Percentiles rank a stretch among this genome's conserved stretches.
phyloP scores from a whole-genome alignment of 2,113 vertebrate genomes.

The Python bivittatus region DNA sequence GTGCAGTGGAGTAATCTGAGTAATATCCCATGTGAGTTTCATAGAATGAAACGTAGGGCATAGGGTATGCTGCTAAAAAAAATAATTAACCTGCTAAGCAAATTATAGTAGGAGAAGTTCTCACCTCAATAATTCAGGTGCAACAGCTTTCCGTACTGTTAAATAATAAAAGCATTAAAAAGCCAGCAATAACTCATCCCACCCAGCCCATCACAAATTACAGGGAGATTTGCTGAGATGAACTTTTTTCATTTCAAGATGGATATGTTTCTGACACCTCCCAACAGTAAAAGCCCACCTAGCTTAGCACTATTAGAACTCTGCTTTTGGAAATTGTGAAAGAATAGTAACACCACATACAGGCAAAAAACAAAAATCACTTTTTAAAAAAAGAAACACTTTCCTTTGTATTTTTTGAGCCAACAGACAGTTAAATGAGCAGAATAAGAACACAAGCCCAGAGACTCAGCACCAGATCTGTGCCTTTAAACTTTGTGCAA shows the following conservation, averaged over 20 bases:
- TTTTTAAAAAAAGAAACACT: neutral
- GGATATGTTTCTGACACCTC: conserved; percentile 65
- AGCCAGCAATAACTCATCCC: conserved; percentile 57
- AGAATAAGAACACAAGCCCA: neutral
- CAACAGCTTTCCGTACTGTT: conserved; percentile 30
- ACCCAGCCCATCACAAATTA: conserved; percentile 54
- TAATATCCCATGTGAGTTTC: neutral
- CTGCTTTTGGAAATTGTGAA: conserved; percentile 44
- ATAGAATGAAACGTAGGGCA: neutral
- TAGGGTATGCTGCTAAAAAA: neutral
- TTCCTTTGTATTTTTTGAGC: conserved; percentile 47
- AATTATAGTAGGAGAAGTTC: rapidly evolving
- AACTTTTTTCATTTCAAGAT: conserved; percentile 62
- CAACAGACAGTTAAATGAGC: conserved; percentile 34
- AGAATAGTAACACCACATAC: conserved; percentile 50
- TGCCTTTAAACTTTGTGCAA: neutral
- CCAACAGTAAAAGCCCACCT: conserved; percentile 56
- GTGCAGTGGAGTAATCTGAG: conserved; percentile 17
- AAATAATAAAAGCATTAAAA: conserved; percentile 59
- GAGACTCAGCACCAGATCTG: conserved; percentile 42
- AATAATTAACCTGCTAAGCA: neutral
- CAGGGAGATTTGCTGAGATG: conserved; percentile 58
- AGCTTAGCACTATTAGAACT: conserved; percentile 62
- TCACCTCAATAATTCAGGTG: rapidly evolving
- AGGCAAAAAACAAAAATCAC: conserved; percentile 35